Evolutionary conservation across 2,113 vertebrate genomes (phyloP).

Genomic region (Misgurnus mizolepis): DNA sequence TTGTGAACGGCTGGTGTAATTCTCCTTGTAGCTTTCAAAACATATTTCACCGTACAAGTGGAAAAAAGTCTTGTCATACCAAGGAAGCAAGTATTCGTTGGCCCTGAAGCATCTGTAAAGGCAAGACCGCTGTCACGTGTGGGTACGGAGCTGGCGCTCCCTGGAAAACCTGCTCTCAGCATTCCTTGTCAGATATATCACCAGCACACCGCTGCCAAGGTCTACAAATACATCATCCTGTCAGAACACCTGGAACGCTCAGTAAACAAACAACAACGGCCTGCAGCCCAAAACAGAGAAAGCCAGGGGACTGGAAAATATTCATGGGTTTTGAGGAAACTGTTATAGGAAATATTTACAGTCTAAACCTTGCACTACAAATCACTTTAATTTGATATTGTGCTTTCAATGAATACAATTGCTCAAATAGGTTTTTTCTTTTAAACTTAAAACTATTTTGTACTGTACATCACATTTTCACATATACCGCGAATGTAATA

Average conservation of each 20-base stretch:
- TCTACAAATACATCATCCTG: constrained; percentile 65
- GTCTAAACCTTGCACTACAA: background rate
- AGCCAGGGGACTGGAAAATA: background rate
- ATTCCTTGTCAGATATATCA: constrained; percentile 66
- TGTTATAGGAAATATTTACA: background rate
- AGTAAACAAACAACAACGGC: constrained; percentile 54
- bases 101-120: background rate
- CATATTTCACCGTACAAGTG: constrained; percentile 61
- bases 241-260: constrained; percentile 52
- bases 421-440: too few species aligned
- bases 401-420: too few species aligned
- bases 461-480: too few species aligned
- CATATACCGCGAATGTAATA: too few species aligned
- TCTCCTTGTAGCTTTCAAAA: constrained; percentile 62
- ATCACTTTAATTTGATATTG: too few species aligned
- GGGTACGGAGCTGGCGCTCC: constrained; percentile 6
- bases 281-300: constrained; percentile 22
- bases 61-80: constrained; percentile 58
- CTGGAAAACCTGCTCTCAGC: constrained; percentile 43
- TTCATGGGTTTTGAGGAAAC: background rate
- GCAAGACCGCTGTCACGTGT: constrained; percentile 24
- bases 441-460: too few species aligned
- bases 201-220: constrained; percentile 62
- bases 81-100: constrained; percentile 41
- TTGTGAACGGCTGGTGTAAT: constrained; percentile 53